Percentiles rank a stretch among this genome's conserved stretches.
phyloP scores from a whole-genome alignment of 2,113 vertebrate species.

The Arothron firmamentum region DNA sequence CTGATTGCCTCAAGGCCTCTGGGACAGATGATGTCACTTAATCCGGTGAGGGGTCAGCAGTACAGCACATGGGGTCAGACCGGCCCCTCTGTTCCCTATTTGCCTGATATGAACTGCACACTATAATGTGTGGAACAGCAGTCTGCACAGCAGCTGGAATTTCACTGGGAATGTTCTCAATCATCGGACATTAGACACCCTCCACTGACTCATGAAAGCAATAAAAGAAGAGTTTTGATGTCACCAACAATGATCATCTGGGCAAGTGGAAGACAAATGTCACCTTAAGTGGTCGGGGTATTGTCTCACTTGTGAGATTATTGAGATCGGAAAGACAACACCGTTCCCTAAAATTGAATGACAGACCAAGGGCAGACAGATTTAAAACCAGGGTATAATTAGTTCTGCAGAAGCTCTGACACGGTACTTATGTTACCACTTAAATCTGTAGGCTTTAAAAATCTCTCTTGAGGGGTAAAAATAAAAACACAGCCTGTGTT shows the following conservation, averaged over 20 bases:
- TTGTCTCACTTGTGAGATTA: slow-evolving; percentile 39
- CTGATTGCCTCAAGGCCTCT: slow-evolving; percentile 20
- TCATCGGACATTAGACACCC: slow-evolving; percentile 8
- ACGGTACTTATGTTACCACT: slow-evolving; percentile 24
- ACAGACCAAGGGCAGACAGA: slow-evolving; percentile 33
- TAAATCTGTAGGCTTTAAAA: slow-evolving; percentile 8
- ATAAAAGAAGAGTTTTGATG: slow-evolving; percentile 28
- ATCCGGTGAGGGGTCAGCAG: slow-evolving; percentile 9
- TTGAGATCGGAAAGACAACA: slow-evolving; percentile 34
- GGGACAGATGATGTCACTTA: not conserved
- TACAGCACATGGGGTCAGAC: slow-evolving; percentile 24
- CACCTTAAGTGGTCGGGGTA: slow-evolving; percentile 16
- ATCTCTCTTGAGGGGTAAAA: not conserved
- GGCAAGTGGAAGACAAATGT: slow-evolving; percentile 18
- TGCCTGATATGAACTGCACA: slow-evolving; percentile 35
- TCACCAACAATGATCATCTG: slow-evolving; percentile 19
- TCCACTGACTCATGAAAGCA: slow-evolving; percentile 2
- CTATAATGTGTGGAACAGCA: slow-evolving; percentile 35
- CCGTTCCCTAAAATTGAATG: slow-evolving; percentile 37
- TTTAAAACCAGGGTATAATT: slow-evolving; percentile 41
- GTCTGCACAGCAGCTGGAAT: slow-evolving; percentile 14
- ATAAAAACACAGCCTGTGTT: slow-evolving; percentile 1
- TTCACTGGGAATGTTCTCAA: slow-evolving; percentile 2
- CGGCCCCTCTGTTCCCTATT: slow-evolving; percentile 15
- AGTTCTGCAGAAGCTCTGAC: slow-evolving; percentile 40